Conservation (phyloP, 2,797 vertebrate species). For the Enteromius trimaculatus region DNA sequence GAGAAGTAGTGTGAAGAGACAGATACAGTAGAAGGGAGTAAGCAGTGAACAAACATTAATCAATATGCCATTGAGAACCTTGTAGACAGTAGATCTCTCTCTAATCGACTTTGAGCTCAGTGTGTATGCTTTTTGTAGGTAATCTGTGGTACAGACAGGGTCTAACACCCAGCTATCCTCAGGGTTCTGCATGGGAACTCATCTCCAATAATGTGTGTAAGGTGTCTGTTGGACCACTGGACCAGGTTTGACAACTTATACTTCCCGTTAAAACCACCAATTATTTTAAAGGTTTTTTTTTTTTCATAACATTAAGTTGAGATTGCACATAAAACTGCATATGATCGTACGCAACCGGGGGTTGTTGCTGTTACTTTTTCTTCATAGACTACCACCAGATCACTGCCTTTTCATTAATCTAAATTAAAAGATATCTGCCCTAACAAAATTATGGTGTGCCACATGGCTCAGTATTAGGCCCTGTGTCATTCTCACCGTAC, state of each 20-base stretch:
- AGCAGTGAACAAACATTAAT: neutral
- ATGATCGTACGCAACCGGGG: neutral
- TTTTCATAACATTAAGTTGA: neutral
- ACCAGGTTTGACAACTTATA: constrained; percentile 82
- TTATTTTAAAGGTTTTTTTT: too few species aligned
- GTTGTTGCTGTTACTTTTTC: neutral
- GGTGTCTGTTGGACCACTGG: constrained; percentile 91
- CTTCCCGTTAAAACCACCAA: neutral
- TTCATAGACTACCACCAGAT: neutral
- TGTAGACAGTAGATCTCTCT: neutral
- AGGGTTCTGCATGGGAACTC: constrained; percentile 92
- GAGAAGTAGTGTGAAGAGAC: neutral
- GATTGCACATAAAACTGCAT: neutral
- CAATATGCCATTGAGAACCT: neutral
- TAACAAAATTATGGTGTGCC: neutral
- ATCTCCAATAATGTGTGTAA: constrained; percentile 92
- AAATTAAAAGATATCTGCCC: neutral
- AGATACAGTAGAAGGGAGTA: neutral
- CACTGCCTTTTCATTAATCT: neutral
- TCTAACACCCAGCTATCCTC: constrained; percentile 94
- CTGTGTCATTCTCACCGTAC: neutral
- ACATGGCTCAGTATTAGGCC: constrained; percentile 14
- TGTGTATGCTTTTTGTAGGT: constrained; percentile 70
- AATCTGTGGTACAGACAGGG: constrained; percentile 96
- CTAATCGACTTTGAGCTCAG: neutral